phyloP scores from a whole-genome alignment of 1,140 invertebrate genomes.

The Procambarus virginalis region DNA sequence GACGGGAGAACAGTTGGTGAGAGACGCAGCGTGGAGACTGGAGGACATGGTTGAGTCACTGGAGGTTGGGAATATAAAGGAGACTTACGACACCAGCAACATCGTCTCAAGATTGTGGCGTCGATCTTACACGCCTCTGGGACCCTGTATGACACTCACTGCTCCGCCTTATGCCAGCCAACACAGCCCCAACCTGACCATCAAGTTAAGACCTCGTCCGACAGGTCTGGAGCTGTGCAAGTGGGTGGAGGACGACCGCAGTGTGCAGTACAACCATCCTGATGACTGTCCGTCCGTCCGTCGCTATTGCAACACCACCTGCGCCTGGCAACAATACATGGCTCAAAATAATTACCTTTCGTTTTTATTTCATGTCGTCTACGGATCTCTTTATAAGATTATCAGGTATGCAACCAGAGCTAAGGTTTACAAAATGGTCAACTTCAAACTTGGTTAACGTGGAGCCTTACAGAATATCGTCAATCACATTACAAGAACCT shows the following conservation, averaged over 20 bases:
- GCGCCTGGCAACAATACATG: not conserved
- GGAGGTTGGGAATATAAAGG: conserved; percentile 7
- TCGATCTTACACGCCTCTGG: conserved; percentile 21
- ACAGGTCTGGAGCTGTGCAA: not conserved
- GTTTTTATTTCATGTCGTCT: not conserved
- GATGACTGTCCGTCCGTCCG: conserved; percentile 20
- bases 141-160: conserved; percentile 34
- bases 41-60: conserved; percentile 22
- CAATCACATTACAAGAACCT: not conserved
- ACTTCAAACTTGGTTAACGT: not conserved
- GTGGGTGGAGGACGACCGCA: conserved; percentile 1
- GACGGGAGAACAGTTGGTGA: conserved; percentile 20
- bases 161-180: conserved; percentile 16
- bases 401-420: too few relatives aligned
- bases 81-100: conserved; percentile 13
- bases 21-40: conserved; percentile 21
- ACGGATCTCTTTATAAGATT: too few relatives aligned
- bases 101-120: conserved; percentile 2
- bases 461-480: not conserved
- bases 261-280: not conserved
- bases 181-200: not conserved
- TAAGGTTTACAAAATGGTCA: not conserved
- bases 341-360: not conserved
- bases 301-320: conserved; percentile 34
- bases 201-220: not conserved